Percentiles rank a stretch among this genome's conserved stretches.
phyloP scores from a whole-genome alignment of 1,140 invertebrate genomes.

The Yoshiicerus persimilis region DNA sequence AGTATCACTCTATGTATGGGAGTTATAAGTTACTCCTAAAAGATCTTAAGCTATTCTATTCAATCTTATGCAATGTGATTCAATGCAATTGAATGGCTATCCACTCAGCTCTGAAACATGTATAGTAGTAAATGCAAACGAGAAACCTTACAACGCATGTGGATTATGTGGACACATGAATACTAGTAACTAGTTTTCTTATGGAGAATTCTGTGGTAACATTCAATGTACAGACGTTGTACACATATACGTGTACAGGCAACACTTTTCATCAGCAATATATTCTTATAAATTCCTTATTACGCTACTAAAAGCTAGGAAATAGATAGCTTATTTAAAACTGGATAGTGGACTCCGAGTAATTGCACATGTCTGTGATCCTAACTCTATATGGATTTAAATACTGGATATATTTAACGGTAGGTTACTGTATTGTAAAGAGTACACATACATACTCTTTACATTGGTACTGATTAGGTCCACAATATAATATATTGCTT shows the following conservation, averaged over 20 bases:
- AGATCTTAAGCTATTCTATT: neutral
- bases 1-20: neutral
- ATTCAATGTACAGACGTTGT: too few species aligned
- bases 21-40: neutral
- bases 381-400: neutral
- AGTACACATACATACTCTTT: neutral
- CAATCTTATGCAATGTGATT: slow-evolving; percentile 3
- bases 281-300: too few species aligned
- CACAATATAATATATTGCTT: neutral
- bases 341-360: neutral
- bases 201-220: too few species aligned
- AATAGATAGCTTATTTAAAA: neutral
- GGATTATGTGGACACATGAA: neutral
- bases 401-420: neutral
- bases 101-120: neutral
- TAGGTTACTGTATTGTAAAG: neutral
- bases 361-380: too few species aligned
- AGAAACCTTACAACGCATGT: neutral
- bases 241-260: too few species aligned
- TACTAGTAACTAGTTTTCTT: neutral
- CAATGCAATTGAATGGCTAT: neutral
- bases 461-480: neutral
- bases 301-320: neutral
- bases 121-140: neutral
- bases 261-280: too few species aligned